Conservation (phyloP, 2,113 vertebrate genomes). For the Oxyruncus cristatus region DNA sequence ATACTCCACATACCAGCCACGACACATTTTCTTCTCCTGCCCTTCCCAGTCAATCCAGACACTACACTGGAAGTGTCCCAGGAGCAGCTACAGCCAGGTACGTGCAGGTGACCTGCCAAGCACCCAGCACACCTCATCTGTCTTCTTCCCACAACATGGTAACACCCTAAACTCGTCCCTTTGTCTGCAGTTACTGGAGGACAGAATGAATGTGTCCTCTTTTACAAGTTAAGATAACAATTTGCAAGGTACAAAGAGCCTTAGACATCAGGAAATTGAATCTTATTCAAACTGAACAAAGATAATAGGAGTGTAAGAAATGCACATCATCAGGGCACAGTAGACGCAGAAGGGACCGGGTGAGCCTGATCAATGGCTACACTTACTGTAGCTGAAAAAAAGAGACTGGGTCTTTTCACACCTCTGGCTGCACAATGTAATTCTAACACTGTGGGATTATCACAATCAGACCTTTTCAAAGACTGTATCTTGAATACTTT, state of each 20-base stretch:
- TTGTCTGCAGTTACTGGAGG: not conserved
- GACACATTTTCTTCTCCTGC: not conserved
- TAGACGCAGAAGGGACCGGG: not conserved
- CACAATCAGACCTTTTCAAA: not conserved
- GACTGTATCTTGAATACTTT: not conserved
- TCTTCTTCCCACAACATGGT: not conserved
- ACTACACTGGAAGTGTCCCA: rapidly evolving
- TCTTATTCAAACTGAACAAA: not conserved
- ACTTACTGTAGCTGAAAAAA: not conserved
- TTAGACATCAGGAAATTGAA: slow-evolving; percentile 32
- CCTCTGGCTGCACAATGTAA: not conserved
- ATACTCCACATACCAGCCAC: not conserved
- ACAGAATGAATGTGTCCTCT: not conserved
- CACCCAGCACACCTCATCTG: not conserved
- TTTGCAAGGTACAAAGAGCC: not conserved
- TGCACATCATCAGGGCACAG: not conserved
- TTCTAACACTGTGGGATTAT: not conserved
- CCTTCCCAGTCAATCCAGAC: not conserved
- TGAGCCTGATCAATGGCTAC: not conserved
- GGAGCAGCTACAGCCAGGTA: not conserved
- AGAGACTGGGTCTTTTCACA: not conserved
- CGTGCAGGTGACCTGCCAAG: rapidly evolving
- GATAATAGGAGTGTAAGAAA: not conserved
- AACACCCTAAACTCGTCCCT: not conserved
- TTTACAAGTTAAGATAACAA: not conserved